Base-by-base conservation (phyloP, 2,113 vertebrate genomes). In the Clarias batrachus region DNA sequence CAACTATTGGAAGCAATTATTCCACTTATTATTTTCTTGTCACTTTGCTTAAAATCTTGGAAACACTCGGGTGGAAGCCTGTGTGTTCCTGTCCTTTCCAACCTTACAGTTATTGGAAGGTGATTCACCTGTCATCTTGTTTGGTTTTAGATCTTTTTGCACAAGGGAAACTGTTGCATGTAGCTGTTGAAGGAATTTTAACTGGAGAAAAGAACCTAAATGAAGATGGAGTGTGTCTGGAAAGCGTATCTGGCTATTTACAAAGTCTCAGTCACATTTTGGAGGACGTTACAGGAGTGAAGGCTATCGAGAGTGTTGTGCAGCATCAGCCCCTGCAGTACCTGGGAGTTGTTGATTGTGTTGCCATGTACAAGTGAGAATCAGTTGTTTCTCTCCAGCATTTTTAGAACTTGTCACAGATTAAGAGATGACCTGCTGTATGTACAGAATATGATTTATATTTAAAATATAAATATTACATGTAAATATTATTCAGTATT, bases 251-350 rank as follows among this genome's bases (percentile, higher is more conserved):
- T 0, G 96, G 97, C 48, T 98, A 96, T 89, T 37, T 99, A 41
- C 60, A 94, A 84, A 99, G 98, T 37, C 85, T 98, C 56, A 93
- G 95, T 41, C 94, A 95, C 8, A 90, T 98, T 48, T 89, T 99
- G 87, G 90, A 93, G 87, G 96, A 97, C 0, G 85, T 99, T 86
- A 92, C 90, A 0, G 94, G 93, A 76, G 96, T 97, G 68, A 95
- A 93, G 91, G 97, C 96, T 27, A 95, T 97, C 30, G 98, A 99
- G 91, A 99, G 97, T 21, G 96, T 93, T 0, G 97, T 99, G 78
- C 93, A 94, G 0, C 98, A 99, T 0, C 90, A 93, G 66, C 83
- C 88, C 3, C 92, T 99, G 13, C 93, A 95, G 73, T 99, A 99
- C 41, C 80, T 93, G 86, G 98, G 98, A 65, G 90, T 99, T 86